Conservation (phyloP, 2,888 invertebrate genomes). For the Minunthozetes semirufus region DNA sequence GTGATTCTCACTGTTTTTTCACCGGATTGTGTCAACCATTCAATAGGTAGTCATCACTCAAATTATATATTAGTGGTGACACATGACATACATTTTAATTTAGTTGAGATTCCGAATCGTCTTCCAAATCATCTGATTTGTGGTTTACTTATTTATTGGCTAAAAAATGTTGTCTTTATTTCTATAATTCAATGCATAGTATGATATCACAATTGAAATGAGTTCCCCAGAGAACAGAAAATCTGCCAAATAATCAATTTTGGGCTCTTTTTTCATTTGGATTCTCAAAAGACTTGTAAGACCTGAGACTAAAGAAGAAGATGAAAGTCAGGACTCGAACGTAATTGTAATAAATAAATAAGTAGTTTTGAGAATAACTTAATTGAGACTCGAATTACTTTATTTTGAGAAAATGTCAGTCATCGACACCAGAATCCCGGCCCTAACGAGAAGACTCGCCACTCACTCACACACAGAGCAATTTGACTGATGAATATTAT, state of each 20-base stretch:
- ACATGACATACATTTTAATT: slow-evolving; percentile 13
- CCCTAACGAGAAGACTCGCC: neutral
- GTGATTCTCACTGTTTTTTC: neutral
- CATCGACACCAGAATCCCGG: slow-evolving; percentile 6
- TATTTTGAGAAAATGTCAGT: slow-evolving; percentile 8
- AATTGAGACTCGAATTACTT: slow-evolving; percentile 27
- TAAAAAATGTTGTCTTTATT: neutral
- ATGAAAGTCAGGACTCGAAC: neutral
- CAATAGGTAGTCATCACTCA: neutral
- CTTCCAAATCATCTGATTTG: slow-evolving; percentile 4
- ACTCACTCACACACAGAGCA: neutral
- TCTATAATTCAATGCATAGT: neutral
- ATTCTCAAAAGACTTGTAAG: neutral
- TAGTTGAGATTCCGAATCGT: neutral
- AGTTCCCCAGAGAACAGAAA: slow-evolving; percentile 20
- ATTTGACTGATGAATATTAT: neutral
- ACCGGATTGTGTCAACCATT: neutral
- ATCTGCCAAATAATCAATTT: slow-evolving; percentile 22
- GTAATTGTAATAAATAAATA: slow-evolving; percentile 11
- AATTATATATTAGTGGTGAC: neutral
- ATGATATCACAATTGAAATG: slow-evolving; percentile 18
- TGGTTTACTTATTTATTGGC: neutral
- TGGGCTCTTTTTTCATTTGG: neutral
- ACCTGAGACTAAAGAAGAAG: neutral
- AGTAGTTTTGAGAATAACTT: slow-evolving; percentile 5